Evolutionary conservation across 1,140 invertebrate genomes (phyloP).

Genomic region (Palaemon carinicauda): DNA sequence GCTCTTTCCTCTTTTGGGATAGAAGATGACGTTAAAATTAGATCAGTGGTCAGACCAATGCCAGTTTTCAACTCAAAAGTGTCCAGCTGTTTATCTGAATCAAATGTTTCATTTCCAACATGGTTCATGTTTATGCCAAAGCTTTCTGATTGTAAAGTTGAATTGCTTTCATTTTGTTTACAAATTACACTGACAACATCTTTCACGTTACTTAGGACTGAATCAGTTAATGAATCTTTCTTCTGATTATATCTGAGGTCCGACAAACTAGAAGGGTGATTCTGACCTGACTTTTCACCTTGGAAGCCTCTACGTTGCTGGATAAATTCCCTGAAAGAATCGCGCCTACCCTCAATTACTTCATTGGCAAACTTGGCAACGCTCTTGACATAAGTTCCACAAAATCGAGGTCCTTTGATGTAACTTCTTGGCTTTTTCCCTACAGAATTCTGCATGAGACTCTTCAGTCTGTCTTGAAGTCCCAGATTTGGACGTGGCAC

Average conservation of each 20-base stretch:
- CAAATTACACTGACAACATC: no score
- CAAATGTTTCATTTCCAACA: no score
- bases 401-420: slow-evolving; percentile 28
- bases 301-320: neutral
- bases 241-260: no score
- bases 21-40: neutral
- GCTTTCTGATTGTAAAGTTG: no score
- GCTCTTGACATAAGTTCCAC: slow-evolving; percentile 30
- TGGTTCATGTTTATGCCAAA: no score
- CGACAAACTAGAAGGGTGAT: neutral
- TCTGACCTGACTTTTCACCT: neutral
- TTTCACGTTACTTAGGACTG: no score
- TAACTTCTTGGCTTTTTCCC: neutral
- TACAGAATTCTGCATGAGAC: neutral
- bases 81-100: no score
- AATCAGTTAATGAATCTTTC: no score
- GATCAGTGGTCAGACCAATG: no score
- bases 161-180: no score
- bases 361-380: slow-evolving; percentile 13
- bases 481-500: slow-evolving; percentile 19
- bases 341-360: neutral
- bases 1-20: neutral
- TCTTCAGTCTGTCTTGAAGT: slow-evolving; percentile 30
- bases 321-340: slow-evolving; percentile 16
- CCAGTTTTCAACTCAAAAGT: no score